A percentile compares a stretch with the other conserved stretches of the same genome.
These are phyloP conservation scores for Limonius californicus DNA, from an alignment of 1,140 invertebrate species.

Conservation along the genomic window DNA sequence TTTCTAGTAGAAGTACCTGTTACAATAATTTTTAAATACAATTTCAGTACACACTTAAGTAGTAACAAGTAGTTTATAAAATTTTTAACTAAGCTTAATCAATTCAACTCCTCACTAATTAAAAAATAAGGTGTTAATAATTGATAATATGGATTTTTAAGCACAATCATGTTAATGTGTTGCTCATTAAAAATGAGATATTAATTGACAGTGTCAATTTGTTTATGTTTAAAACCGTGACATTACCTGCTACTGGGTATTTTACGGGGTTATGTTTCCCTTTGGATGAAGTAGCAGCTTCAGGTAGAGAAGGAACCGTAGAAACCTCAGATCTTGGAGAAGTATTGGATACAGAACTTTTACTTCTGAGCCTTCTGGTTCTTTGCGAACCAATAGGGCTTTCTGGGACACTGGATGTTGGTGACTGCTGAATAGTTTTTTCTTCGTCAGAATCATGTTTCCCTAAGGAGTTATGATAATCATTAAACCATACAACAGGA, in stretches of 20 bases:
- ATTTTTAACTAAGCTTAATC: too few relatives aligned
- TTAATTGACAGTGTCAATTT: too few relatives aligned
- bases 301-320: constrained; percentile 22
- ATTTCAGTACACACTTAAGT: too few relatives aligned
- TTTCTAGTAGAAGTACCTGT: constrained; percentile 19
- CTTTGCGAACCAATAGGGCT: not conserved
- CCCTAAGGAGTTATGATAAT: too few relatives aligned
- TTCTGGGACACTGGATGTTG: constrained; percentile 13
- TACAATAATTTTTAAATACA: too few relatives aligned
- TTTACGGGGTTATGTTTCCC: constrained; percentile 3
- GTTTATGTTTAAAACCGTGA: not conserved
- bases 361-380: constrained; percentile 19
- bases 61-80: too few relatives aligned
- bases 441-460: constrained; percentile 25
- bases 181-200: not conserved
- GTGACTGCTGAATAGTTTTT: constrained; percentile 19
- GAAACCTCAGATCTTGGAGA: constrained; percentile 7
- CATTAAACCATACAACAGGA: too few relatives aligned
- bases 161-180: constrained; percentile 14
- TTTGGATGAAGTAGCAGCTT: constrained; percentile 11
- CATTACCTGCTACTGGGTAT: not conserved
- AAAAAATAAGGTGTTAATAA: too few relatives aligned
- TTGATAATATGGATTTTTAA: too few relatives aligned
- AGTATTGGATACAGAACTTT: not conserved
- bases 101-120: too few relatives aligned